Evolutionary conservation across 2,113 vertebrate genomes (phyloP).

Genomic region (Mesoclemmys tuberculata): DNA sequence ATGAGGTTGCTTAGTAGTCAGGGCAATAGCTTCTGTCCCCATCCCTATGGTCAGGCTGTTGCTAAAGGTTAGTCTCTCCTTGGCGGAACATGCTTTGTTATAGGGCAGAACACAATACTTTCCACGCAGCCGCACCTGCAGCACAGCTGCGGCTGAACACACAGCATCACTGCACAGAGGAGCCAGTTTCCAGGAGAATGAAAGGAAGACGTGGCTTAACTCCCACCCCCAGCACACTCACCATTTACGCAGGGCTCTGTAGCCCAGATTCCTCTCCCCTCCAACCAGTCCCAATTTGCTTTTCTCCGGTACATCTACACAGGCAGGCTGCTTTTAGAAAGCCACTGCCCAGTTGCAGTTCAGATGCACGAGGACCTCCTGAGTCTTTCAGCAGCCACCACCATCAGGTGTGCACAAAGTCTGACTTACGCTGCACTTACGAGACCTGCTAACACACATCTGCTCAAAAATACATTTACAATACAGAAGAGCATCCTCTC

Average conservation of each 20-base stretch:
- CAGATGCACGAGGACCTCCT: background rate
- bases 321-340: background rate
- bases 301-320: background rate
- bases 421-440: background rate
- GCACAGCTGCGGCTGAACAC: background rate
- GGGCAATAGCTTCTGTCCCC: background rate
- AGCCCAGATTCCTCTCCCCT: background rate
- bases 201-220: background rate
- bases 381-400: background rate
- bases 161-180: background rate
- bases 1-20: background rate
- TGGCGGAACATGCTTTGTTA: background rate
- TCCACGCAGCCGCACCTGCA: accelerated
- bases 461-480: background rate
- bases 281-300: background rate
- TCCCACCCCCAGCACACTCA: background rate
- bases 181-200: background rate
- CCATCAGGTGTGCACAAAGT: background rate
- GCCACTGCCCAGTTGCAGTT: background rate
- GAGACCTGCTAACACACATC: background rate
- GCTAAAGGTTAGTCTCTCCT: background rate
- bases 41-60: background rate
- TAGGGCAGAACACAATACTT: background rate
- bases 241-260: background rate
- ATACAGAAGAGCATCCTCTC: background rate